Evolutionary conservation across 2,113 vertebrate species (phyloP), one percentile per base, ranked within the genome.

Genomic region (Dicaeum eximium): DNA sequence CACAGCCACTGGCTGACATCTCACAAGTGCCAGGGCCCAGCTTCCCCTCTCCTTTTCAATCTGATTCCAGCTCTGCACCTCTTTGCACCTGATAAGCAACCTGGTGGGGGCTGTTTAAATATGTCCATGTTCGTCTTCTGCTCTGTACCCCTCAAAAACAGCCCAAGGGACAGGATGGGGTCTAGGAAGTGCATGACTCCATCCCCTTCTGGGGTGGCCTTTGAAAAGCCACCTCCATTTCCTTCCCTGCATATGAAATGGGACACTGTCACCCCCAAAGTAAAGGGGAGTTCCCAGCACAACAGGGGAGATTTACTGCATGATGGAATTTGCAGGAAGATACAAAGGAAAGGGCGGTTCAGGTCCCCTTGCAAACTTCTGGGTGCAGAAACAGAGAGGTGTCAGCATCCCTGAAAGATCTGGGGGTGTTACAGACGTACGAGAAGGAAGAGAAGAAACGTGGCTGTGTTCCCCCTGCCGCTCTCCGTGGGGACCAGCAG

Each of bases 141-240:
- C 44, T 69, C 31, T 66, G 40, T 37, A 42, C 7, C 21, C 23
- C 31, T 8, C 12, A 33, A 12, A 84, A 70, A 3, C 15, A 40
- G 28, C 22, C 17, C 6, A 5, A 1, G 1, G 35, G 23, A 10
- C 64, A 67, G 57, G 13, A 67, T 2, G 5, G 21, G 37, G 44
- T 51, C 0, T 18, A 42, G 37, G 20, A 66, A 77, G 23, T 0
- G 0, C 1, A 0, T 69, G 60, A 21, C 20, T 86, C 30, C 45
- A 53, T 47, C 7, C 10, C 50, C 3, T 90, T 62, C 44, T 51
- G 13, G 27, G 4, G 31, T 53, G 15, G 42, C 31, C 33, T 88
- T 79, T 30, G 42, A 40, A 89, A 75, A 86, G 8, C 47, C 42
- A 27, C 11, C 23, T 56, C 51, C 5, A 13, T 75, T 53, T 80